phyloP scores from a whole-genome alignment of 2,888 invertebrate species.

The Macrophya alboannulata region DNA sequence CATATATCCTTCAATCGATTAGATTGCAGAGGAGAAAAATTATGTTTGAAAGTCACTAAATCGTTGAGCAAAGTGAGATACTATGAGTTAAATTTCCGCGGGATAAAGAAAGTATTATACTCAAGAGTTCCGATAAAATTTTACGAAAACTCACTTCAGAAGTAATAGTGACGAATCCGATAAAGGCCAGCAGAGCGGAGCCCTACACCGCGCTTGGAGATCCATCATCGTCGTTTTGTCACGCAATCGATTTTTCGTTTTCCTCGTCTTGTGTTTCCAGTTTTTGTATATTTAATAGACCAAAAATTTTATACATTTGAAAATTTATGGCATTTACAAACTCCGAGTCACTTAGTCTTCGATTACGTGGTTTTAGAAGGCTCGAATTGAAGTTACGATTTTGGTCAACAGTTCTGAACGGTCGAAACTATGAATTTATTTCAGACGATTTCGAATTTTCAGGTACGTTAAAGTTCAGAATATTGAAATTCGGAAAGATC shows the following conservation, averaged over 20 bases:
- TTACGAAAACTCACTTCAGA: slow-evolving; percentile 33
- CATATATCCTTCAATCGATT: not conserved
- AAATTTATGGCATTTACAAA: too few relatives aligned
- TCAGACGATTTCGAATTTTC: too few relatives aligned
- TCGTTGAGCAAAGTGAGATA: not conserved
- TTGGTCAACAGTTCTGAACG: too few relatives aligned
- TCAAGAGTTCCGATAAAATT: not conserved
- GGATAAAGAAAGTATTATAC: too few relatives aligned
- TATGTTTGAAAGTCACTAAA: not conserved
- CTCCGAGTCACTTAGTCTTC: too few relatives aligned
- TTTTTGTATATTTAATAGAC: not conserved
- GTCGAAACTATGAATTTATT: too few relatives aligned
- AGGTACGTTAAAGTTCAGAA: too few relatives aligned
- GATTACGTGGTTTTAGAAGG: too few relatives aligned
- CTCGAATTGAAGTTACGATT: too few relatives aligned
- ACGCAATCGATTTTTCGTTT: not conserved
- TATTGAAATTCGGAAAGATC: too few relatives aligned
- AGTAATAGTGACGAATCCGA: slow-evolving; percentile 27
- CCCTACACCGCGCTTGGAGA: slow-evolving; percentile 71
- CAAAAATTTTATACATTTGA: too few relatives aligned
- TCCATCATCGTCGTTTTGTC: slow-evolving; percentile 63
- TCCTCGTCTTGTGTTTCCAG: not conserved
- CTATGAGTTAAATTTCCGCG: too few relatives aligned
- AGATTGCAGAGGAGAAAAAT: not conserved
- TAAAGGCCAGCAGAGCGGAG: slow-evolving; percentile 69